Base-by-base conservation (phyloP, 2,888 invertebrate genomes). In the Neoascia interrupta region DNA sequence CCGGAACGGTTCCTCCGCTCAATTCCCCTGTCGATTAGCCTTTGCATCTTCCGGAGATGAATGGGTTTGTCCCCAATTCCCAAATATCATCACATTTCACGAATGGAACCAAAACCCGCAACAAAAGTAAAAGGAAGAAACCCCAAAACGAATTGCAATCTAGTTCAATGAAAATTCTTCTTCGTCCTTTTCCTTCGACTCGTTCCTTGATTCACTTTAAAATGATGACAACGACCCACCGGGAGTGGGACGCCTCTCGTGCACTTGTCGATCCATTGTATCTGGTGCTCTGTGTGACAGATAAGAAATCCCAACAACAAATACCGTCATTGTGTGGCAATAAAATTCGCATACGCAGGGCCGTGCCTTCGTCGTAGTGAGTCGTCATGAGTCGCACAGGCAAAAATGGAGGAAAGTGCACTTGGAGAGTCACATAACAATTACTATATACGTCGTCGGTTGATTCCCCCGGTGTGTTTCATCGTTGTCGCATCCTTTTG, bases 21-120 rank as follows among this genome's bases (percentile, higher is more conserved):
- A 31, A 31, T 3, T 6, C 31, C 31, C 31, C 3, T 3, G 39
- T 39, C 64, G 53, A 63, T 61, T 54, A 63, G 54, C 39, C 26
- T 72, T 18, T 43, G 51, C 16, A 36, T 43, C 43, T 73, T 64
- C 21, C 36, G 19, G 23, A 34, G 45, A 64, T 51, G 43, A 41
- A 72, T 56, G 49, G 16, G 18, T 51, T 41, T 64, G 56, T 64
- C 26, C 64, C 49, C 36, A 51, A 51, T 58, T 64, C 64, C 56
- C 64, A 36, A 64, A 64, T 47, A 73, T 64, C 64, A 43, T 64
- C 64, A 64, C 73, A 73, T 64, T 73, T 58, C 56, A 56, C 47
- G 41, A 56, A 51, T 23, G 26, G 26, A 58, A 66, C 36, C 41
- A 31, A 43, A n/a, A n/a, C n/a, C n/a, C n/a, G n/a, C n/a, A n/a